Base-by-base conservation (phyloP, 2,888 invertebrate genomes). In the Tetramorium bicarinatum region DNA sequence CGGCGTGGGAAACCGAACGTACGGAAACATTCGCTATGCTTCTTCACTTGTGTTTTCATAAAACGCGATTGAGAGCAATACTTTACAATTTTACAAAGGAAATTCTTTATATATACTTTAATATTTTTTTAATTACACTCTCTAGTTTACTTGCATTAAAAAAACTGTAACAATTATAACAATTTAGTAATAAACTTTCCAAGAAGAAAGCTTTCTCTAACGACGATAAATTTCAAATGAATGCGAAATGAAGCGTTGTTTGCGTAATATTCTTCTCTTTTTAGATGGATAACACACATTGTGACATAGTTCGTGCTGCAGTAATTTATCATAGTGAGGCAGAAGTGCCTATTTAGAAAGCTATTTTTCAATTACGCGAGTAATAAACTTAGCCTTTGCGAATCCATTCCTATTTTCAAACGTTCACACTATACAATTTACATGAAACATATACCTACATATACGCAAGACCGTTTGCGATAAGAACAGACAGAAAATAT, bases 1-100 rank as follows among this genome's bases (percentile, higher is more conserved):
- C 77, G 66, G 66, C 87, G 88, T 91, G 90, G 82, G 87, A 87
- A 87, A 64, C 25, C 29, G 44, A 44, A 59, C 44, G 62, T 72
- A 34, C 71, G 61, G 72, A 47, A 18, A 21, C 61, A 62, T 71
- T 29, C 64, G 67, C 38, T 77, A 75, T 44, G 25, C 8, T 59
- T 44, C 29, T 59, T 81, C 41, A 71, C 61, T 71, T 66, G 18
- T 41, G 18, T 41, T 18, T 25, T 67, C 3, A 21, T 62, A 69
- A 83, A 80, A 8, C 54, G 21, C 71, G 15, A 47, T 47, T 2
- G 38, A 76, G 13, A 11, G 8, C 25, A 38, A 64, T 25, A 7
- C 21, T 71, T 71, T 1, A 44, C 15, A 79, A 62, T 59, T 67
- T 72, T 59, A n/a, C 34, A n/a, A 47, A 29, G 29, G 25, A 41